A percentile compares a stretch with the other conserved stretches of the same genome.
Conservation (phyloP, 2,113 vertebrate species). For the Salvelinus alpinus region DNA sequence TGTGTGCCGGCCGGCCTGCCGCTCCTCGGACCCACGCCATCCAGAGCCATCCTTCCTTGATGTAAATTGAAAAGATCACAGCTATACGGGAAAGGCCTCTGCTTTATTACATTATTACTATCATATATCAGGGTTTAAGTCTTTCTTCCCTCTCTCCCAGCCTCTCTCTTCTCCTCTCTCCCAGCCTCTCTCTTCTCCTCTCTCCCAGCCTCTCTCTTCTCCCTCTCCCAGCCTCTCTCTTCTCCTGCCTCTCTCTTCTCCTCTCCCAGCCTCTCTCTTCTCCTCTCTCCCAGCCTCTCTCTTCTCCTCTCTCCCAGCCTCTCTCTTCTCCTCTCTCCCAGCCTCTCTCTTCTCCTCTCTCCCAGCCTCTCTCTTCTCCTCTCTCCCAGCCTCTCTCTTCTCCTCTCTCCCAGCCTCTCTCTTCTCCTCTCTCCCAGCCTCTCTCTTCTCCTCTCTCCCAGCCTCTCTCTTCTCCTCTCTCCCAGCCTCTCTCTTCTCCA, state of each 20-base stretch:
- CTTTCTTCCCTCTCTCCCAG: background rate
- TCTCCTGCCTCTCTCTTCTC: rapidly evolving
- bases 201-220: background rate
- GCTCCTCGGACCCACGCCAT: constrained; percentile 80
- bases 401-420: background rate
- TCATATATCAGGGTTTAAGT: constrained; percentile 83
- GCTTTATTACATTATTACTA: constrained; percentile 94
- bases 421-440: background rate
- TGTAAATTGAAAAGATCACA: constrained; percentile 97
- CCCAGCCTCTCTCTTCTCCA: too few species aligned
- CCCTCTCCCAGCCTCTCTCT: too few species aligned
- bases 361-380: background rate
- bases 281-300: too few species aligned
- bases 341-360: background rate
- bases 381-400: background rate
- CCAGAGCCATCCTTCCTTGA: constrained; percentile 82
- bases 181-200: background rate
- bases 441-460: background rate
- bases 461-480: background rate
- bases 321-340: background rate
- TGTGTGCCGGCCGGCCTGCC: constrained; percentile 71
- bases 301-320: constrained; percentile 3
- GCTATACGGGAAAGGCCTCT: constrained; percentile 89
- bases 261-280: background rate
- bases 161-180: background rate